These are phyloP conservation scores for Temnothorax ravouxi DNA, from an alignment of 2,888 invertebrate species.

Conservation along the genomic window DNA sequence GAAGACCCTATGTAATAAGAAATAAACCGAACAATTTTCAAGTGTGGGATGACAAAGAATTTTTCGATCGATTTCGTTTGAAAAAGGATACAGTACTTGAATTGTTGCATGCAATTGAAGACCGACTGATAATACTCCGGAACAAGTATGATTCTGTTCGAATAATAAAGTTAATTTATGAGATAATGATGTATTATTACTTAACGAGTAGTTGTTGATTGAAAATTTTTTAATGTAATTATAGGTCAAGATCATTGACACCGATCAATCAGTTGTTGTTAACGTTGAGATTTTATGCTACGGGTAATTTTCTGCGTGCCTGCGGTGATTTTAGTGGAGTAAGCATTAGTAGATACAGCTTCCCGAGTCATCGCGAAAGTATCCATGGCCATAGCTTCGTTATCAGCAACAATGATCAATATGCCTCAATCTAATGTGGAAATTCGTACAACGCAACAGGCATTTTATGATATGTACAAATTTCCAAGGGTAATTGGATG, in stretches of 20 bases:
- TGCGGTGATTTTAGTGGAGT: neutral
- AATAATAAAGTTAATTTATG: slow-evolving; percentile 3
- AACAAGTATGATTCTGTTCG: neutral
- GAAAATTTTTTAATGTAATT: too few species aligned
- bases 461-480: neutral
- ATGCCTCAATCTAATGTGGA: slow-evolving; percentile 11
- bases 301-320: too few species aligned
- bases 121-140: neutral
- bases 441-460: slow-evolving; percentile 3
- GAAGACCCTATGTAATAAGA: slow-evolving; percentile 1
- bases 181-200: neutral
- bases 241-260: too few species aligned
- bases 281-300: too few species aligned
- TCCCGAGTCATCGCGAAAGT: neutral
- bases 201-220: too few species aligned
- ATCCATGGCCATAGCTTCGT: neutral
- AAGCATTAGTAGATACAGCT: slow-evolving; percentile 9
- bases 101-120: slow-evolving; percentile 13
- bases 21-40: slow-evolving; percentile 1
- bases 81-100: slow-evolving; percentile 3
- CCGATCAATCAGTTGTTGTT: too few species aligned
- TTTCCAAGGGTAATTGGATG: neutral
- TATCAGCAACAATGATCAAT: slow-evolving; percentile 11
- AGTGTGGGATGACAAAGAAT: neutral
- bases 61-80: neutral